These are phyloP conservation scores for Aldrovandia affinis DNA, from an alignment of 2,797 vertebrate genomes.

Conservation along the genomic window DNA sequence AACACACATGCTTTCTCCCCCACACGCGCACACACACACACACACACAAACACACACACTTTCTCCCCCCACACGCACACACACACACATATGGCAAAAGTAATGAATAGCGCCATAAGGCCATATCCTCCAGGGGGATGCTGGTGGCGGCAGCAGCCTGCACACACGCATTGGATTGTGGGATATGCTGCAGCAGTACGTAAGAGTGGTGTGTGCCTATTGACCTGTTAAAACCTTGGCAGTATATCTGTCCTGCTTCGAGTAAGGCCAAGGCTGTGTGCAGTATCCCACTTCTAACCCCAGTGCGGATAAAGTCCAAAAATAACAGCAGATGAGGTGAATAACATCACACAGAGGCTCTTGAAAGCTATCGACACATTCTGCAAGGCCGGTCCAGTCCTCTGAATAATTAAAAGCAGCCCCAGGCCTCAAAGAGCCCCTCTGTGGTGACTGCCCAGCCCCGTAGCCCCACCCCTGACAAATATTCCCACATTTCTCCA, in stretches of 20 bases:
- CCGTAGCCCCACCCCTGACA: not conserved
- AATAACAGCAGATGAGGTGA: not conserved
- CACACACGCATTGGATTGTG: too few relatives aligned
- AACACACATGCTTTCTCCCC: too few relatives aligned
- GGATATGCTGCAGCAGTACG: too few relatives aligned
- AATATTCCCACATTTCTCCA: not conserved
- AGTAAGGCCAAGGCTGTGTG: not conserved
- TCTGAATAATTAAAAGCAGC: conserved; percentile 3
- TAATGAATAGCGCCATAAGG: too few relatives aligned
- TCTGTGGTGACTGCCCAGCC: not conserved
- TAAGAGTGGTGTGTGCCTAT: not conserved
- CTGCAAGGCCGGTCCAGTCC: conserved; percentile 2
- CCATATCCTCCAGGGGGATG: too few relatives aligned
- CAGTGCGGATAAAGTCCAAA: not conserved
- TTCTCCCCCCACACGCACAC: too few relatives aligned
- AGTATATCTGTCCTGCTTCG: not conserved
- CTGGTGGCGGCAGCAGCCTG: too few relatives aligned
- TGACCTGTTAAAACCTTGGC: not conserved
- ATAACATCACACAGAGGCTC: not conserved
- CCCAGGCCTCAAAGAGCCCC: not conserved
- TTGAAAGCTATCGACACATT: conserved; percentile 18
- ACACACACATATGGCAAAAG: too few relatives aligned
- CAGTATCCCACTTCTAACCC: not conserved
- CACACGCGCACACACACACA: too few relatives aligned
- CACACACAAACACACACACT: too few relatives aligned